Conservation (phyloP, 2,113 vertebrate species). For the Erythrolamprus reginae region DNA sequence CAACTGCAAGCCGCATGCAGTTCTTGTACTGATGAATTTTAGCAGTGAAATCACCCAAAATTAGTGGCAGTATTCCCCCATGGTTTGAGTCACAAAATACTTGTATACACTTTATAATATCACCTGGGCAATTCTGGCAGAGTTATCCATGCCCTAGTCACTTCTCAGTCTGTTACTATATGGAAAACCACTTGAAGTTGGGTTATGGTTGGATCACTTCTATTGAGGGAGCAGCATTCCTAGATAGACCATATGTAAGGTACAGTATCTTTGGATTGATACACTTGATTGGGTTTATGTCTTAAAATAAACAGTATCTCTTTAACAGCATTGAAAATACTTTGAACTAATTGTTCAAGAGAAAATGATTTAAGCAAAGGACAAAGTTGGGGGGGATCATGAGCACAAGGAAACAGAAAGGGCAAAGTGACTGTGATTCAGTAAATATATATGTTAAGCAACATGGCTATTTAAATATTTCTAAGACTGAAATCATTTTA, state of each 20-base stretch:
- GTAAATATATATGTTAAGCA: neutral
- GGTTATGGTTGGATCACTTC: neutral
- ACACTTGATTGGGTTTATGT: neutral
- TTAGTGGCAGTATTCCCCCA: neutral
- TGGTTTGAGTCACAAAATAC: neutral
- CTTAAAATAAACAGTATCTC: neutral
- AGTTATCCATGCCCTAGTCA: neutral
- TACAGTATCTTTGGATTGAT: neutral
- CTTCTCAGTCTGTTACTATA: neutral
- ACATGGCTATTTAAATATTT: neutral
- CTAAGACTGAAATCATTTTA: neutral
- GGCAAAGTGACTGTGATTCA: neutral
- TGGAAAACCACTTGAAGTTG: neutral
- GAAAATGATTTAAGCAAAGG: neutral
- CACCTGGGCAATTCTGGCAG: neutral
- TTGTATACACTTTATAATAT: neutral
- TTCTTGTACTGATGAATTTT: neutral
- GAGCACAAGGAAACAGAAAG: neutral
- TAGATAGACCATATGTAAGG: neutral
- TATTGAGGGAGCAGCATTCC: neutral
- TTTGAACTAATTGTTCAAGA: neutral
- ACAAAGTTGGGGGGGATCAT: neutral
- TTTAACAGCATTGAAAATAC: neutral
- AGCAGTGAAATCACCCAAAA: neutral
- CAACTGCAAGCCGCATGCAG: neutral